Evolutionary conservation across 2,113 vertebrate species (phyloP).

Genomic region (Eurystomus gularis): DNA sequence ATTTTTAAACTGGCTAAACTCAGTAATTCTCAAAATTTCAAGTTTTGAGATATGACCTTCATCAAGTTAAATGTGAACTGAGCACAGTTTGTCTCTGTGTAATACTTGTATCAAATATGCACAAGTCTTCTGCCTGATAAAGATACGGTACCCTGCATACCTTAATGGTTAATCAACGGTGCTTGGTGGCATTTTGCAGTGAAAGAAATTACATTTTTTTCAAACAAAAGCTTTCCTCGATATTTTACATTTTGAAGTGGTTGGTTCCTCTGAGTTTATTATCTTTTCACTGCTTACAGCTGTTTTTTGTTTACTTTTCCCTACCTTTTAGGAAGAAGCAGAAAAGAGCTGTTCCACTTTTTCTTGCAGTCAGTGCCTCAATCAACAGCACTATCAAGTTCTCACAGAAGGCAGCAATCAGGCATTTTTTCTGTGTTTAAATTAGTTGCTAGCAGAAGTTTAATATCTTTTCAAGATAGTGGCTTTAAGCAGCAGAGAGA

Average conservation of each 20-base stretch:
- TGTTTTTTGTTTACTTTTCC: not conserved
- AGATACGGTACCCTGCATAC: not conserved
- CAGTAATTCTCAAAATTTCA: not conserved
- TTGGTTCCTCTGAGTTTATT: not conserved
- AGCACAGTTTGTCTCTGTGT: not conserved
- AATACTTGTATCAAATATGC: not conserved
- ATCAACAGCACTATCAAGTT: not conserved
- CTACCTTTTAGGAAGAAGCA: not conserved
- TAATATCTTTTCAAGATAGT: not conserved
- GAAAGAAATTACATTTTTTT: not conserved
- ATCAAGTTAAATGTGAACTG: not conserved
- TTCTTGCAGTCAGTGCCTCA: not conserved
- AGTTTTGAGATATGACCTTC: not conserved
- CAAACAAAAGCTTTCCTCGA: not conserved
- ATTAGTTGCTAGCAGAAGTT: not conserved
- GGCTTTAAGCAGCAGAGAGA: not conserved
- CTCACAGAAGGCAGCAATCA: not conserved
- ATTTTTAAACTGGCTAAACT: not conserved
- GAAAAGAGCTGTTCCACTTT: not conserved
- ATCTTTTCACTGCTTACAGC: not conserved
- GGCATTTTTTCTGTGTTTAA: not conserved
- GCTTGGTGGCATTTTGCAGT: not conserved
- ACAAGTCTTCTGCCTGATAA: not conserved
- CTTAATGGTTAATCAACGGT: not conserved
- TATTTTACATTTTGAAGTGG: not conserved